Evolutionary conservation across 2,888 invertebrate species (phyloP), one percentile per base, ranked within the genome.

Genomic region (Tipula lateralis): DNA sequence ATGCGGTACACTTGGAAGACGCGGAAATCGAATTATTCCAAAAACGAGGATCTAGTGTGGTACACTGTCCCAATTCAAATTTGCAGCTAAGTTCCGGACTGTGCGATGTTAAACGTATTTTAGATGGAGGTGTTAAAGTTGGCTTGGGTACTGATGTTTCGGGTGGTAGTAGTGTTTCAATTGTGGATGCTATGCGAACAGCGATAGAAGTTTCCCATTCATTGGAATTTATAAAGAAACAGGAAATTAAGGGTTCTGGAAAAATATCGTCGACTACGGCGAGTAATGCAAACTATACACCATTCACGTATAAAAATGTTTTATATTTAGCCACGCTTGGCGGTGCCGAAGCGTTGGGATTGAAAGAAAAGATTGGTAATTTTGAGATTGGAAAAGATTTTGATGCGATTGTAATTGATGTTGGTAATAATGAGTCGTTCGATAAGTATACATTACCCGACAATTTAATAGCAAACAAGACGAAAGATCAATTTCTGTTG

Each of bases 41-140:
- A 24, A 86, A 91, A 29, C 91, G 92, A 84, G 93, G 93, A 0
- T 92, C 94, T 1, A 92, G 95, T 0, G 90, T 98, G 6, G 93
- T 96, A 0, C 97, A 97, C 89, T 98, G 97, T 88, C 96, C 97
- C 0, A 93, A 94, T 39, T 97, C 97, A 1, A 97, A 97, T 89
- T 94, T 94, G 0, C 93, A 94, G 86, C 91, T 98, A 50, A 92
- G 92, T 87, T 97, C 97, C 13, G 97, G 97, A 0, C 88, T 96
- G 1, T 96, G 97, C 88, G 95, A 96, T 87, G 93, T 96, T 0
- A 91, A 92, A 85, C 92, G 92, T 84, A 90, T 96, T 12, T 89
- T 94, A 44, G 88, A 92, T 12, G 91, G 91, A 83, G 93, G 93
- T 2, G 89, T 97, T 29, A 94, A 92, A 88, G 93, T 97, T 85